Conservation (phyloP, 2,888 invertebrate species). For the Drosophila cracens region DNA sequence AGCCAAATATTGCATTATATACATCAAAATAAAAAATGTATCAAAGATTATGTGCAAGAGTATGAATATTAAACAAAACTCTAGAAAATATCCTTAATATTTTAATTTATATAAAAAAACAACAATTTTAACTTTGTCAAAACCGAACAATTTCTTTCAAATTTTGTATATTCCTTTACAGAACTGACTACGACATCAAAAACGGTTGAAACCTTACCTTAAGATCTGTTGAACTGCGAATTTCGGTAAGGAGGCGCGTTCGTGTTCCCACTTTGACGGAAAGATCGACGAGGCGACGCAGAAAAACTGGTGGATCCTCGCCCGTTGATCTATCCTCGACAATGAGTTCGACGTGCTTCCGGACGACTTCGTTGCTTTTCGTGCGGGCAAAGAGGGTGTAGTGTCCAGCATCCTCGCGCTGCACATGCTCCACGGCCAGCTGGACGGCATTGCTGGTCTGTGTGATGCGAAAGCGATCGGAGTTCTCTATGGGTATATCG, state of each 20-base stretch:
- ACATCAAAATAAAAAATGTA: neutral
- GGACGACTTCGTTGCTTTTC: conserved; percentile 86
- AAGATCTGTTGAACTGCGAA: conserved; percentile 91
- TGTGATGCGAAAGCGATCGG: conserved; percentile 88
- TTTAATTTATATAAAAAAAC: neutral
- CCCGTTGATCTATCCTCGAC: conserved; percentile 87
- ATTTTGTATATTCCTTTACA: neutral
- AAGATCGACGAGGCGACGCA: conserved; percentile 93
- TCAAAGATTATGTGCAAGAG: neutral
- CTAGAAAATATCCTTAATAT: neutral
- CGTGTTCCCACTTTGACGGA: conserved; percentile 96
- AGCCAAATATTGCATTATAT: neutral
- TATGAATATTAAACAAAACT: neutral
- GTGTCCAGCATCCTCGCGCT: conserved; percentile 90
- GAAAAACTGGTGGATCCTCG: conserved; percentile 92
- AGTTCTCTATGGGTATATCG: conserved; percentile 87
- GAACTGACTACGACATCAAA: neutral
- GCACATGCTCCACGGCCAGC: conserved; percentile 91
- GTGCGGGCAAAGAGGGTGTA: conserved; percentile 90
- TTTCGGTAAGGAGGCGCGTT: conserved; percentile 93
- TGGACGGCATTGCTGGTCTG: conserved; percentile 88
- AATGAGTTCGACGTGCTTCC: conserved; percentile 86
- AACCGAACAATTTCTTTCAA: neutral
- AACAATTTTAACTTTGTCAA: neutral
- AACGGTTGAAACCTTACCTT: conserved; percentile 86